Conservation (phyloP, 2,113 vertebrate genomes). For the Vicugna pacos region DNA sequence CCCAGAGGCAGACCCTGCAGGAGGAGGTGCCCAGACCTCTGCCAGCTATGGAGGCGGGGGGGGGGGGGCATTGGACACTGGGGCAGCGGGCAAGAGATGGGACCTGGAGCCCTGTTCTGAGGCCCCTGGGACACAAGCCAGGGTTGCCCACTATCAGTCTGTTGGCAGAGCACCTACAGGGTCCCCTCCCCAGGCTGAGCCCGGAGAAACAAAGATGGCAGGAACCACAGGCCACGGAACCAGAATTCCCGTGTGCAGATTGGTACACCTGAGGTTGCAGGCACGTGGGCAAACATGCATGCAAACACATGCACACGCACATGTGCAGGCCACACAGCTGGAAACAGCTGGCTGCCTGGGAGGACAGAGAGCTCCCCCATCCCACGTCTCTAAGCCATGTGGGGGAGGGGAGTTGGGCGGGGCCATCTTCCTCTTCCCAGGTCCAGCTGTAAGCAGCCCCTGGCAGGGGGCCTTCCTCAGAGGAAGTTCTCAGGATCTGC, state of each 20-base stretch:
- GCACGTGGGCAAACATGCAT: rapidly evolving
- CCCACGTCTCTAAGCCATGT: not conserved
- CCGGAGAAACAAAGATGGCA: not conserved
- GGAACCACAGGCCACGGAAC: not conserved
- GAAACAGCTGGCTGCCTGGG: not conserved
- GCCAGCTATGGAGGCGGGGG: not conserved
- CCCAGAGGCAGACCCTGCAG: not conserved
- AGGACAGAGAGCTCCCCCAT: not conserved
- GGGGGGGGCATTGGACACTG: not conserved
- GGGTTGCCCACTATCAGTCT: not conserved
- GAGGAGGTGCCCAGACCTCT: not conserved
- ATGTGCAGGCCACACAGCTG: not conserved
- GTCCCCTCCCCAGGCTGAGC: not conserved
- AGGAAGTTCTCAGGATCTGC: conserved; percentile 67
- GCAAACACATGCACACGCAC: not conserved
- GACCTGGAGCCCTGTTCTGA: not conserved
- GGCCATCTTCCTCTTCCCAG: conserved; percentile 29
- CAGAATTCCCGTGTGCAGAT: not conserved
- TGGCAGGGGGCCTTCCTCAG: conserved; percentile 70
- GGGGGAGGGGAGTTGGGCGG: not conserved
- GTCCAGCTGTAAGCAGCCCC: conserved; percentile 40
- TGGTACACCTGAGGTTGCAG: not conserved
- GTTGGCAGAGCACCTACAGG: not conserved
- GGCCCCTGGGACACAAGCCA: not conserved
- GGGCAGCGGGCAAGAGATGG: not conserved